Base-by-base conservation (phyloP, 2,888 invertebrate species). In the Volucella inanis region DNA sequence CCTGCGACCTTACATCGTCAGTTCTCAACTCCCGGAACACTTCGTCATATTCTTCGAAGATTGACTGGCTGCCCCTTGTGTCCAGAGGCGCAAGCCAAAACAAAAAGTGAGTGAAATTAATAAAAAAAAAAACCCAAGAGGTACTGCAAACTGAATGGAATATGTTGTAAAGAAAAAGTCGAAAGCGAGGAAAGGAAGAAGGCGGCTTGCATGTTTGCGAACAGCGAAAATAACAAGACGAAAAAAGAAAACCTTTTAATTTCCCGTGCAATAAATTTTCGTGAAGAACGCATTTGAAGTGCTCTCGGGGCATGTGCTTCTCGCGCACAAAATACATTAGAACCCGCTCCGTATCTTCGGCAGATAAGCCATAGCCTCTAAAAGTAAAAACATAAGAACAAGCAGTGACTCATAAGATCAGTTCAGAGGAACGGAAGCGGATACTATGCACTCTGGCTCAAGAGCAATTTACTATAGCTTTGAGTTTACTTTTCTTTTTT, bases 181-280 rank as follows among this genome's bases (percentile, higher is more conserved):
- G 41, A 49, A 65, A 50, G 39, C 41, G 52, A 45, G 6, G 62
- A 67, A 74, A 4, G 6, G 31, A 31, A 31, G 31, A 31, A 3
- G 31, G 0, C 31, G 39, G 45, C 22, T 49, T 18, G 11, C 41
- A 15, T 15, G n/a, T 14, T 49, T 59, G 22, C 14, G 31, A 49
- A 61, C 14, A 61, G 31, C 31, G 31, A 1, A 49, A 14, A 15
- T 15, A 62, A 31, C 18, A 62, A 67, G 18, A 39, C n/a, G n/a
- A 11, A 18, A 70, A 67, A 76, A 50, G 45, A 72, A 71, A 47
- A 3, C 43, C 49, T 88, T 88, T 88, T 88, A 88, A 88, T 88
- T 88, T 88, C 88, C 88, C 87, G 87, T 88, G 87, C 87, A 88
- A 88, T 88, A 88, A 88, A 88, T 87, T 88, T 87, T 84, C 15